Conservation (phyloP, 2,113 vertebrate genomes). For the Bungarus multicinctus region DNA sequence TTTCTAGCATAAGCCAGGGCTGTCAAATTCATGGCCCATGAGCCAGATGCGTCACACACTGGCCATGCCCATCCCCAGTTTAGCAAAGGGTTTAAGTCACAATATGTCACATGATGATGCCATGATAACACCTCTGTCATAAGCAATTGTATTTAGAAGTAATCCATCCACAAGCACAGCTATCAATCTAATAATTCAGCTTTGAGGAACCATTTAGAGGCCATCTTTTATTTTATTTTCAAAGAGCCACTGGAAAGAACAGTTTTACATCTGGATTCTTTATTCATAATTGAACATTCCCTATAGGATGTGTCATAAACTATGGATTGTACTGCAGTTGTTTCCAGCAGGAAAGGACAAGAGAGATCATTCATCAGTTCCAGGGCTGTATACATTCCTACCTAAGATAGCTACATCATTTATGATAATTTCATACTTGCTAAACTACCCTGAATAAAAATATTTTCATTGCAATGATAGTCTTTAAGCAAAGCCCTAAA, state of each 20-base stretch:
- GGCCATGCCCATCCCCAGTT: too few species aligned
- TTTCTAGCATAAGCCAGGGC: background rate
- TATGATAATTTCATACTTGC: background rate
- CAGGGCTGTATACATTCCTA: background rate
- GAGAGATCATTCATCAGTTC: background rate
- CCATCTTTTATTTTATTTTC: background rate
- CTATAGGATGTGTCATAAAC: background rate
- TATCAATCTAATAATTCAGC: background rate
- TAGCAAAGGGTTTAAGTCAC: too few species aligned
- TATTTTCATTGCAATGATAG: background rate
- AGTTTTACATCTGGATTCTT: background rate
- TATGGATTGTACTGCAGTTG: background rate
- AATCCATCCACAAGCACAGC: background rate
- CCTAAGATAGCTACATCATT: background rate
- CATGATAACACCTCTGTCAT: background rate
- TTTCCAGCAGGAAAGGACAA: background rate
- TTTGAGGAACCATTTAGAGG: background rate
- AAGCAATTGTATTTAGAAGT: background rate
- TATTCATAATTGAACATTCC: background rate
- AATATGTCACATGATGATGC: too few species aligned
- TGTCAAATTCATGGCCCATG: too few species aligned
- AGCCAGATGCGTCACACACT: too few species aligned
- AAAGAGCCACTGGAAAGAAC: background rate
- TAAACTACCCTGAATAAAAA: background rate
- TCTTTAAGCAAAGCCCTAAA: background rate